Evolutionary conservation across 2,797 vertebrate genomes (phyloP).

Genomic region (Gymnoscopelus braueri): DNA sequence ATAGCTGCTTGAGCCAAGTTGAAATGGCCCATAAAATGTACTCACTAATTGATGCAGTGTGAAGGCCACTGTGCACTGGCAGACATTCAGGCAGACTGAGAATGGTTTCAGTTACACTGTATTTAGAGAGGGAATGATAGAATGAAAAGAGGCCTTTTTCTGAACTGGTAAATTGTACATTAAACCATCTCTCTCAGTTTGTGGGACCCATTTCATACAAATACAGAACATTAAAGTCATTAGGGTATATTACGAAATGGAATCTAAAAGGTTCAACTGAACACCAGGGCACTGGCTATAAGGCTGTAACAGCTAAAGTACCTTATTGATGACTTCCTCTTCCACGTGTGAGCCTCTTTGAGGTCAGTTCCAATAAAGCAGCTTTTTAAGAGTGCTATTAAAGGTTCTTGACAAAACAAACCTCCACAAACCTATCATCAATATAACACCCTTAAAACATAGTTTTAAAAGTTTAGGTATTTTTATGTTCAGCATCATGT

Average conservation of each 20-base stretch:
- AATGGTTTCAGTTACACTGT: conserved; percentile 41
- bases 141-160: conserved; percentile 1
- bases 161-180: conserved; percentile 21
- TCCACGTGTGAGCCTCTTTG: too few species aligned
- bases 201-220: conserved; percentile 13
- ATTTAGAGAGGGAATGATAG: conserved; percentile 21
- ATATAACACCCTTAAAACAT: too few species aligned
- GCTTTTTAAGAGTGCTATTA: too few species aligned
- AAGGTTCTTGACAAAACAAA: too few species aligned
- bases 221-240: conserved; percentile 17
- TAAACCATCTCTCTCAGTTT: conserved; percentile 6
- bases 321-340: too few species aligned
- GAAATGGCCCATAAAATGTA: conserved; percentile 77
- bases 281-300: not conserved
- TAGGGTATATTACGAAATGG: not conserved
- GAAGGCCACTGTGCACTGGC: conserved; percentile 63
- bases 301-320: not conserved
- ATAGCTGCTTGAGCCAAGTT: conserved; percentile 70
- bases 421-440: too few species aligned
- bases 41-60: conserved; percentile 74
- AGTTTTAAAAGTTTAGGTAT: too few species aligned
- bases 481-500: too few species aligned
- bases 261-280: not conserved
- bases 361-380: too few species aligned
- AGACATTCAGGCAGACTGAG: conserved; percentile 39